Base-by-base conservation (phyloP, 2,797 vertebrate species). In the Argentina silus region DNA sequence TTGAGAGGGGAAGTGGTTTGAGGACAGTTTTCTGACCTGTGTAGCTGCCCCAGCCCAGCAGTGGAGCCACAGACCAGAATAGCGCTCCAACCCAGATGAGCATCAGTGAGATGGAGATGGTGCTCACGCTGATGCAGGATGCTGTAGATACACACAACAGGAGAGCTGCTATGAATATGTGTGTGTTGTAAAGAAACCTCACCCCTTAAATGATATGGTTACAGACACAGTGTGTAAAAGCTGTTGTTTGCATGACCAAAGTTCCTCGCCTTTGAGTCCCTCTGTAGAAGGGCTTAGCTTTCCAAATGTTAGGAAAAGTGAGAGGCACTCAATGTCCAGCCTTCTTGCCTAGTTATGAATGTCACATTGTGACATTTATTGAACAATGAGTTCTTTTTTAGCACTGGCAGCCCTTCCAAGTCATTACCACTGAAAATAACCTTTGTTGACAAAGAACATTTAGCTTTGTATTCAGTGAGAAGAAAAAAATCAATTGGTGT, bases 21-120 rank as follows among this genome's bases (percentile, higher is more conserved):
- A 8, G 42, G 50, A n/a, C 2, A 36, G 27, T 36, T 36, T 36
- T 36, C 27, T 36, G 27, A 97, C 96, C 96, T 92, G 93, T 97
- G 83, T 95, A 97, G 85, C 96, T 97, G 79, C 96, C 96, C 96
- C 96, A 98, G 85, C 96, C 96, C 45, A 97, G 66, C 59, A 98
- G 55, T 0, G 96, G 96, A 65, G 95, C 95, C 19, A 85, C 89
- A 0, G 96, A 95, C 96, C 96, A 98, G 92, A 97, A 97, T 79
- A 92, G 75, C 0, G 95, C 93, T 70, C 94, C 94, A 1, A 89
- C 84, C 96, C 96, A 98, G 75, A 97, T 95, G 79, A 95, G 93
- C 62, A 94, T 73, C 72, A 97, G 80, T 0, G 93, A 91, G 48
- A 95, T 82, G 0, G 85, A 85, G 10, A 97, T 95, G 48, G 92